A percentile compares a stretch with the other conserved stretches of the same genome.
Conservation (phyloP, 2,888 invertebrate genomes). For the Eugnorisma glareosa region DNA sequence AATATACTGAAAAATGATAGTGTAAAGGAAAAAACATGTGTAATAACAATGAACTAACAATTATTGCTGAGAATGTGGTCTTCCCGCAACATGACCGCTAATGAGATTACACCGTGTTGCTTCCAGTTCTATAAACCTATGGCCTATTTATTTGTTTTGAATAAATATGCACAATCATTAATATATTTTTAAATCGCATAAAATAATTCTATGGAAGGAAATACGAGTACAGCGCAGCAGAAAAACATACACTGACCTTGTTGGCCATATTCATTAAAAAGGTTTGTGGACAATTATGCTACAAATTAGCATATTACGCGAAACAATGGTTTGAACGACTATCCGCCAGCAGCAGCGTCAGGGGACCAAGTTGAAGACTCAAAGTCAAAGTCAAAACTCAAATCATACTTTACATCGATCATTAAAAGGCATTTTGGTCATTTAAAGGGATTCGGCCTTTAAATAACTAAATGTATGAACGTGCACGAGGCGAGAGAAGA, state of each 20-base stretch:
- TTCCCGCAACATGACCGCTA: background rate
- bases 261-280: background rate
- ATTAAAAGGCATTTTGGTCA: background rate
- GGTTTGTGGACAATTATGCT: background rate
- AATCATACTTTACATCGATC: background rate
- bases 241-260: too few relatives aligned
- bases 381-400: background rate
- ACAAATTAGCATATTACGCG: background rate
- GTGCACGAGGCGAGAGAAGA: background rate
- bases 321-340: background rate
- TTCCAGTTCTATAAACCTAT: background rate
- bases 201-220: background rate
- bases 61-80: background rate
- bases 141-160: background rate
- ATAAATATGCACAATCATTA: background rate
- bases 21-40: slow-evolving; percentile 19
- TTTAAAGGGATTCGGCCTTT: background rate
- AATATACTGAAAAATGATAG: slow-evolving; percentile 10
- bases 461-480: background rate
- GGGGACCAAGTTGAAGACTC: background rate
- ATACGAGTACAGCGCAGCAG: background rate
- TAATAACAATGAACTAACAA: background rate
- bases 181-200: background rate
- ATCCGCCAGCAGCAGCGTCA: background rate
- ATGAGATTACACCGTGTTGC: background rate